A percentile compares a stretch with the other conserved stretches of the same genome.
Evolutionary conservation across 2,888 invertebrate species (phyloP).

Genomic region (Dysmachus trigonus): DNA sequence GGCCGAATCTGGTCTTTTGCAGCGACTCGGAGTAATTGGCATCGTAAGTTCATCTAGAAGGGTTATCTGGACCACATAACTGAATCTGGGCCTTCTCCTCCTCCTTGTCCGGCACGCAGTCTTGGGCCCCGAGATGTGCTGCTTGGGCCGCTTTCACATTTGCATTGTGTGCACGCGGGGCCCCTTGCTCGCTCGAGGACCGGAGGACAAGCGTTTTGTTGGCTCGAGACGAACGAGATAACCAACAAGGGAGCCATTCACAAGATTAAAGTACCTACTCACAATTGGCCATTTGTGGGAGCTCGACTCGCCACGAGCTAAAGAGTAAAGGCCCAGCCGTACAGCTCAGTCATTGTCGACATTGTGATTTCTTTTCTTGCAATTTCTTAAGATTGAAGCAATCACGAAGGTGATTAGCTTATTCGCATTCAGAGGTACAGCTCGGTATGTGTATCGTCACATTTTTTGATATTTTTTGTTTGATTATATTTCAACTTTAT

Average conservation of each 20-base stretch:
- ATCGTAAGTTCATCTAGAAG: slow-evolving; percentile 29
- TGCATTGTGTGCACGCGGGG: neutral
- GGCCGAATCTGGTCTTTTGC: neutral
- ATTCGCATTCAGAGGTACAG: neutral
- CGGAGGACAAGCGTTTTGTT: slow-evolving; percentile 5
- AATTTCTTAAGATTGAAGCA: slow-evolving; percentile 25
- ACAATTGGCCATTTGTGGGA: slow-evolving; percentile 32
- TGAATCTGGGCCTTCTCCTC: slow-evolving; percentile 13
- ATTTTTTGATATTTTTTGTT: neutral
- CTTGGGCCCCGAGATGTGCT: neutral
- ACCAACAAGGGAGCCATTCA: slow-evolving; percentile 33
- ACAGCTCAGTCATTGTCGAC: slow-evolving; percentile 12
- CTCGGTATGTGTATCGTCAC: neutral
- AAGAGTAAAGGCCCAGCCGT: neutral
- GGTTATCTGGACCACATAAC: slow-evolving; percentile 37
- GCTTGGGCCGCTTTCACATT: neutral
- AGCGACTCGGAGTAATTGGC: slow-evolving; percentile 20
- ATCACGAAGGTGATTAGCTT: slow-evolving; percentile 15
- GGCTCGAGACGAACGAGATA: slow-evolving; percentile 16
- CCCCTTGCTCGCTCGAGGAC: neutral
- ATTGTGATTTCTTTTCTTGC: slow-evolving; percentile 1
- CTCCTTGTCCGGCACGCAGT: neutral
- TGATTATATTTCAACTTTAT: neutral
- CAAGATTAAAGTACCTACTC: slow-evolving; percentile 26
- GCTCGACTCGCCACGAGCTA: neutral